phyloP scores from a whole-genome alignment of 2,888 invertebrate genomes.

The Hirtodrosophila trivittata region DNA sequence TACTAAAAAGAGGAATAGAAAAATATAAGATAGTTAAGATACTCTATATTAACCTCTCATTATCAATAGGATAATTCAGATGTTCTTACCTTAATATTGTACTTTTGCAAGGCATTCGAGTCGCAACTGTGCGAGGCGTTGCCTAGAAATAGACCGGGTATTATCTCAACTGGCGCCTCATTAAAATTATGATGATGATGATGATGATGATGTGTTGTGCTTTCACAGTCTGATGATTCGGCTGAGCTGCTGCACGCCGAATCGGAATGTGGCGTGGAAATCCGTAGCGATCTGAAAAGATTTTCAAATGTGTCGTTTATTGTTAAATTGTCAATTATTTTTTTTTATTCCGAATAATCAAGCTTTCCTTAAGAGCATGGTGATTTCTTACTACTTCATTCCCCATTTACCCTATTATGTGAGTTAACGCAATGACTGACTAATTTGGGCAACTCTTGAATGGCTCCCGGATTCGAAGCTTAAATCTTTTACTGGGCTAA shows the following conservation, averaged over 20 bases:
- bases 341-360: too few relatives aligned
- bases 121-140: slow-evolving; percentile 97
- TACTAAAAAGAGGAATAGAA: slow-evolving; percentile 86
- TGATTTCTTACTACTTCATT: too few relatives aligned
- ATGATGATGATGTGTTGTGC: slow-evolving; percentile 82
- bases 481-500: too few relatives aligned
- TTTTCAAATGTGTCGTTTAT: not conserved
- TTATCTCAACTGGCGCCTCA: slow-evolving; percentile 97
- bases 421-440: too few relatives aligned
- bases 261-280: slow-evolving; percentile 88
- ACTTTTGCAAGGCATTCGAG: slow-evolving; percentile 93
- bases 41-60: too few relatives aligned
- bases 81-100: slow-evolving; percentile 91
- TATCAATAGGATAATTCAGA: too few relatives aligned
- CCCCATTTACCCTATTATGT: too few relatives aligned
- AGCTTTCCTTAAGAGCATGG: too few relatives aligned
- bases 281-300: slow-evolving; percentile 88
- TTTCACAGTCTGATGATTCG: slow-evolving; percentile 90
- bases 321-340: not conserved
- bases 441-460: too few relatives aligned
- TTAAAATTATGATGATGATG: slow-evolving; percentile 85
- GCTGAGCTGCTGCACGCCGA: slow-evolving; percentile 87
- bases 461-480: too few relatives aligned
- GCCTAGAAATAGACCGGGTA: slow-evolving; percentile 96
- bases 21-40: not conserved